Evolutionary conservation across 2,113 vertebrate species (phyloP).

Genomic region (Sterrhoptilus dennistouni): DNA sequence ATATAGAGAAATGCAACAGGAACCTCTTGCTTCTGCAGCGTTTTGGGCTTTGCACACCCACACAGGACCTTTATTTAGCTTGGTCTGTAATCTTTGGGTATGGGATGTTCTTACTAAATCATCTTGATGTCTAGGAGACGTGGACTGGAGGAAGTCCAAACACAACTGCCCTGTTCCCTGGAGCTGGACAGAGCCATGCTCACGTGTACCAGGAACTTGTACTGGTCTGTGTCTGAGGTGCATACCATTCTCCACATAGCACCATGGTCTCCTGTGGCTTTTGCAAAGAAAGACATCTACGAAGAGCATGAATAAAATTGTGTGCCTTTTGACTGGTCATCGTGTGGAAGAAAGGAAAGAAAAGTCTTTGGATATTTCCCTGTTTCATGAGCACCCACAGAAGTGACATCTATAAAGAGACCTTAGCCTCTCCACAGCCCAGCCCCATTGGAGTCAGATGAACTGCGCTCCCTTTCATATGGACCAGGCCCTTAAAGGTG

Average conservation of each 20-base stretch:
- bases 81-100: background rate
- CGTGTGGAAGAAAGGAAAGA: background rate
- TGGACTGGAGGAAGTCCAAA: background rate
- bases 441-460: accelerated
- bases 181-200: background rate
- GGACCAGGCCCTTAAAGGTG: background rate
- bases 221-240: background rate
- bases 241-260: background rate
- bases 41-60: background rate
- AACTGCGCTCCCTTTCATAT: background rate
- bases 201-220: background rate
- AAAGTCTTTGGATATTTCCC: background rate
- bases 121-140: background rate
- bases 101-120: background rate
- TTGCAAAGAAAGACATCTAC: background rate
- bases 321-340: background rate
- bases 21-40: background rate
- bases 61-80: constrained; percentile 20
- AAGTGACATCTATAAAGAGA: background rate
- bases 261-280: background rate
- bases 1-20: background rate
- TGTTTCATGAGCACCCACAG: background rate
- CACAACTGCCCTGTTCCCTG: background rate
- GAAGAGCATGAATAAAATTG: background rate
- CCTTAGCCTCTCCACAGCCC: background rate